Evolutionary conservation across 2,888 invertebrate genomes (phyloP), one percentile per base, ranked within the genome.

Genomic region (Caradrina kadenii): DNA sequence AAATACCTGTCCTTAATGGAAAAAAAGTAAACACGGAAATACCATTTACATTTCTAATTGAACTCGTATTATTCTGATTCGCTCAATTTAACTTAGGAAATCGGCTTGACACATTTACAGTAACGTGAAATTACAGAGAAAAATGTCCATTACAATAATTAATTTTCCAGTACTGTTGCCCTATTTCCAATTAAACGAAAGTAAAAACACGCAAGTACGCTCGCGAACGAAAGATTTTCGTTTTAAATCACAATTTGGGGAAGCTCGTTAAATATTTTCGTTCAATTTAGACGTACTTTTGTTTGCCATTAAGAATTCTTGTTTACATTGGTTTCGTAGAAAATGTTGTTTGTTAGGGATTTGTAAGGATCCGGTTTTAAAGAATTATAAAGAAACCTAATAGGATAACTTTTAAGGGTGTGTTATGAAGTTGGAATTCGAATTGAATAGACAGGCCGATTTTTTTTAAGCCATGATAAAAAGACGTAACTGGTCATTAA

Each of bases 121-220:
- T 13, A 53, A 60, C 35, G 22, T 63, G 19, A 62, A 60, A 65
- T 53, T 62, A 66, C 68, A 48, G 15, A n/a, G 58, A 50, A 63
- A 73, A 74, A 84, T 61, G 63, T 58, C 80, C 80, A 82, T 72
- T 68, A 84, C 10, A 70, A 54, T 82, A 75, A 81, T 81, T 73
- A 78, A 59, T 75, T 79, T 71, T 49, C 56, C 63, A 58, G 42
- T 67, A 50, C 59, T 82, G 58, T 64, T 67, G 62, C 50, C 70
- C 59, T 64, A 49, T 79, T 84, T 84, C 60, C 79, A 74, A 84
- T 79, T 69, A 84, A 67, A 56, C 52, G 63, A 76, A 82, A 78
- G 58, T 76, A 68, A 68, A 84, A 79, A 84, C 82, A 81, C 82
- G 80, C 81, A 65, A 69, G 69, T 81, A 84, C 63, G 52, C 48